Conservation (phyloP, 92 coral and sea anemone genomes). For the Micromussa lordhowensis region DNA sequence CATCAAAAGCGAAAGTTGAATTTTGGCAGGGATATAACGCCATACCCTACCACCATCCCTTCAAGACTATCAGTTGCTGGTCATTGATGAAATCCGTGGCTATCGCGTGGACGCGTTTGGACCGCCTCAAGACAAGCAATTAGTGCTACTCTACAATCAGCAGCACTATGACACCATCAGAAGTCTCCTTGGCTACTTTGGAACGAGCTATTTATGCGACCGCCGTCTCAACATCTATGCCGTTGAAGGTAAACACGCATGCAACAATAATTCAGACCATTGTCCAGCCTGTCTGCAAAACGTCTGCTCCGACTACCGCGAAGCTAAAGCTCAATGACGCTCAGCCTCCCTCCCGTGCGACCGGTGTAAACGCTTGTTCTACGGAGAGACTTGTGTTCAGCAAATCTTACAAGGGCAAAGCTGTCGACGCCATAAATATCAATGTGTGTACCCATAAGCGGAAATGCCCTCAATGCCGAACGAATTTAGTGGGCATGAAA, state of each 20-base stretch:
- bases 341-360: not conserved
- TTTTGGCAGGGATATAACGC: no score
- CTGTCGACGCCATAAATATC: no score
- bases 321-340: not conserved
- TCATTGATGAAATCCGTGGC: not conserved
- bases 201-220: conserved; percentile 11
- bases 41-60: no score
- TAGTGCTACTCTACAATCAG: conserved; percentile 19
- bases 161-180: conserved; percentile 48
- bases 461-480: no score
- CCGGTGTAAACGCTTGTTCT: no score
- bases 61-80: no score
- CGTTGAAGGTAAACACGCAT: conserved; percentile 23
- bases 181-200: conserved; percentile 37
- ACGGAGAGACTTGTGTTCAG: no score
- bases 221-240: conserved; percentile 16
- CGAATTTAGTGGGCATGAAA: no score
- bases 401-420: no score
- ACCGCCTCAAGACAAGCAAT: not conserved
- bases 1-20: no score
- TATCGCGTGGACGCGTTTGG: conserved; percentile 15
- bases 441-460: no score
- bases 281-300: conserved; percentile 19
- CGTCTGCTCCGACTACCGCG: conserved; percentile 17
- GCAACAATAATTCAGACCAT: conserved; percentile 18